Base-by-base conservation (phyloP, 2,888 invertebrate genomes). In the Caenorhabditis wallacei region DNA sequence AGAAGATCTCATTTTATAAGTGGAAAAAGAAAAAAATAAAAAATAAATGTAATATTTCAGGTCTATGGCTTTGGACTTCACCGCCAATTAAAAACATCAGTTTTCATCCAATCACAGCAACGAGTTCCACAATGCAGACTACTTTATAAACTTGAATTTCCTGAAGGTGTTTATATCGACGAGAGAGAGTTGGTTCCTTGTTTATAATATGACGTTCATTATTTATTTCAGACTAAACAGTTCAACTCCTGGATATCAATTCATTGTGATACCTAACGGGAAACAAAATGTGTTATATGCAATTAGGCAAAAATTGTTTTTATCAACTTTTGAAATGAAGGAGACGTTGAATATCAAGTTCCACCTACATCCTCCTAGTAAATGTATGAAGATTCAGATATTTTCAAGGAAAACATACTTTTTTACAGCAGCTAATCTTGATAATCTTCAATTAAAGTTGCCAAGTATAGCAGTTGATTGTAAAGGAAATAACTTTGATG, bases 291-390 rank as follows among this genome's bases (percentile, higher is more conserved):
- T 3, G 7, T 54, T 24, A 11, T 54, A 35, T 68, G 56, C 18
- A n/a, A 68, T 72, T 0, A 26, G 61, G 2, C 35, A 59, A 48
- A 76, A 68, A 40, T 16, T 53, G 11, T 81, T 56, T 22, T 37
- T 75, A 8, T 75, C 71, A 40, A 72, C 78, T 22, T 82, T 82
- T 54, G 76, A 71, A 53, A 68, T 82, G 24, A 78, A 71, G 18
- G 72, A 82, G 11, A n/a, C 13, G 1, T 8, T 76, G 1, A 18
- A 11, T 16, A 37, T 78, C 2, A 26, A 57, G 22, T 10, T 72
- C 18, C 61, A 59, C 43, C n/a, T 82, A 7, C 35, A 72, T 35
- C 72, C 72, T 16, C 72, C 78, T 3, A 56, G 66, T 37, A 66
- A 59, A 37, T 7, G 68, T 74, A 11, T 26, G 53, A 20, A 7